Evolutionary conservation across 64 coral and sea anemone species (phyloP).

Genomic region (Pachyseris speciosa): DNA sequence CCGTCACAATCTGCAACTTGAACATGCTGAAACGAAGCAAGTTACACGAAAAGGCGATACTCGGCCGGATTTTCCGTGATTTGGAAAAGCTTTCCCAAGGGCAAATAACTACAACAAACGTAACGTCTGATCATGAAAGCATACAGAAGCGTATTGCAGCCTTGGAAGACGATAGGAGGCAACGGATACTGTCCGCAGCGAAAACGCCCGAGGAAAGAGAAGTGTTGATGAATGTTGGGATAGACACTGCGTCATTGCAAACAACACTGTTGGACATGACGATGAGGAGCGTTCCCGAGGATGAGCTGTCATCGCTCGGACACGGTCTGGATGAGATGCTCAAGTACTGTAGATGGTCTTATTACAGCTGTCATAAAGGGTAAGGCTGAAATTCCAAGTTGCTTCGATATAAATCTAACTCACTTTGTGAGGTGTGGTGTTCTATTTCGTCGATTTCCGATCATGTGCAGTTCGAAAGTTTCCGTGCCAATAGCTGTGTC

Average conservation of each 20-base stretch:
- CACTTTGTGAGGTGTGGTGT: too few species aligned
- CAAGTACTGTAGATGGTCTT: conserved; percentile 72
- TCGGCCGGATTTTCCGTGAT: neutral
- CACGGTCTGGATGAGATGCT: conserved; percentile 64
- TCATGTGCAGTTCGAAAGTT: too few species aligned
- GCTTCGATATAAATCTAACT: too few species aligned
- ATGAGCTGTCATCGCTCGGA: conserved; percentile 39
- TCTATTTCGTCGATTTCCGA: too few species aligned
- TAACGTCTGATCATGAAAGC: neutral
- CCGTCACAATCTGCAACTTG: conserved; percentile 78
- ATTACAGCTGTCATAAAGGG: conserved; percentile 70
- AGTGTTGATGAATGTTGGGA: conserved; percentile 7
- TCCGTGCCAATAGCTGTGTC: too few species aligned
- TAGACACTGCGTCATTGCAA: conserved; percentile 39
- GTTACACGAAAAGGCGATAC: neutral
- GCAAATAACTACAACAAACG: neutral
- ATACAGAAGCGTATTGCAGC: neutral
- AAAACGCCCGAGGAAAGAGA: neutral
- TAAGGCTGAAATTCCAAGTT: neutral
- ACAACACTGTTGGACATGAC: conserved; percentile 1
- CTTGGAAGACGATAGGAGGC: neutral
- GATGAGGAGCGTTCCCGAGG: conserved; percentile 23
- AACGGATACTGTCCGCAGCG: neutral
- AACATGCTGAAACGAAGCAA: conserved; percentile 54
- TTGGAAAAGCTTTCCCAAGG: neutral